phyloP scores from a whole-genome alignment of 37 sponge, comb jelly and placozoan genomes.

The Theonella swinhoei region DNA sequence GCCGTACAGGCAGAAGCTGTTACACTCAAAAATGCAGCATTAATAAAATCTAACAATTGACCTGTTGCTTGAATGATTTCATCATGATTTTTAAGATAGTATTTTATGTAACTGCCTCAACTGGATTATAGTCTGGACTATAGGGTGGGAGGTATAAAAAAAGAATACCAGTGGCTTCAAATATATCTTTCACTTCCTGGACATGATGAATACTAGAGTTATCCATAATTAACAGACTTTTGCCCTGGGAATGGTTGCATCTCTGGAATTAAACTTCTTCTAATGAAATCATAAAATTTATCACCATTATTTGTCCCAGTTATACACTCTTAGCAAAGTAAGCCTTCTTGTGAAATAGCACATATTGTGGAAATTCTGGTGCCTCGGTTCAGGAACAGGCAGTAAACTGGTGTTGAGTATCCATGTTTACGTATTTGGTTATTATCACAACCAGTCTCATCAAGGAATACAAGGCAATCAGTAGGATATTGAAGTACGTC shows the following conservation, averaged over 20 bases:
- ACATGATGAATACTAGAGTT: constrained; percentile 36
- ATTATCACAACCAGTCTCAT: constrained; percentile 37
- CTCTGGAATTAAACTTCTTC: constrained; percentile 17
- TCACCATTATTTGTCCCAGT: constrained; percentile 23
- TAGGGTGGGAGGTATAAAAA: constrained; percentile 26
- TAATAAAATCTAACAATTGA: neutral
- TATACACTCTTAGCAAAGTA: neutral
- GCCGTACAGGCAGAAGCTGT: neutral
- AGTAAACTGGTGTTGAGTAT: constrained; percentile 32
- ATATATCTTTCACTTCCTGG: constrained; percentile 9
- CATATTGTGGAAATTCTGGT: constrained; percentile 28
- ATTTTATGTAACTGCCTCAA: constrained; percentile 34
- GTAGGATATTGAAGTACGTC: constrained; percentile 14
- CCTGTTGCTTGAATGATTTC: constrained; percentile 17
- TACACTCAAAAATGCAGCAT: constrained; percentile 9
- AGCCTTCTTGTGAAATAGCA: constrained; percentile 26
- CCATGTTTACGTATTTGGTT: constrained; percentile 34
- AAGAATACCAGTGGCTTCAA: constrained; percentile 12
- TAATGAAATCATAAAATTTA: constrained; percentile 10
- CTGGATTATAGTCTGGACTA: too few relatives aligned
- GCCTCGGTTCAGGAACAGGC: constrained; percentile 4
- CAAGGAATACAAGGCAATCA: constrained; percentile 24
- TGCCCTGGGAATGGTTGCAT: constrained; percentile 18
- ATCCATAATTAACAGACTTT: constrained; percentile 13
- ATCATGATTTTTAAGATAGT: constrained; percentile 42